Percentiles rank a stretch among this genome's conserved stretches.
Conservation (phyloP, 1,140 invertebrate species). For the Drosophila burlai region DNA sequence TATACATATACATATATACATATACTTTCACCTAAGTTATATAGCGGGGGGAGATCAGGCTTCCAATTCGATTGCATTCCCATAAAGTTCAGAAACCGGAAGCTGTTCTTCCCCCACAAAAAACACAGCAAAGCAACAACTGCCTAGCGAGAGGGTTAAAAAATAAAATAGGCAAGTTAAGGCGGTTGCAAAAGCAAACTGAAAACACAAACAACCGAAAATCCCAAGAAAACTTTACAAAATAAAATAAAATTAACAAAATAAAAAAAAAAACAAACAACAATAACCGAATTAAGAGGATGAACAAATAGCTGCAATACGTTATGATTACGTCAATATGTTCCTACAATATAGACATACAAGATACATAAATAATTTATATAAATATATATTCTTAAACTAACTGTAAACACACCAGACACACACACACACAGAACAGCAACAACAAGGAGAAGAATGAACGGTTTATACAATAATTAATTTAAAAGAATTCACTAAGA, state of each 20-base stretch:
- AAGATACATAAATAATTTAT: conserved; percentile 66
- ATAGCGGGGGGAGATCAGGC: not conserved
- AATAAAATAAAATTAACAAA: conserved; percentile 11
- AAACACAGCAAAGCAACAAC: conserved; percentile 25
- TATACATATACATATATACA: not conserved
- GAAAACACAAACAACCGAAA: conserved; percentile 19
- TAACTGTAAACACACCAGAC: conserved; percentile 53
- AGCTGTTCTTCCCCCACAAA: conserved; percentile 5
- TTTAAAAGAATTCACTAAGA: conserved; percentile 48
- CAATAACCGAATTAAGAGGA: conserved; percentile 37
- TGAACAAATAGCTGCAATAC: conserved; percentile 85
- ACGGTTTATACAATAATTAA: conserved; percentile 54
- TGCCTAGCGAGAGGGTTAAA: conserved; percentile 44
- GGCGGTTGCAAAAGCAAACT: conserved; percentile 20
- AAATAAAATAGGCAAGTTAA: conserved; percentile 11
- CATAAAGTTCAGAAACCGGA: not conserved
- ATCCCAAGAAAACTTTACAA: conserved; percentile 30
- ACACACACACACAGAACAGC: conserved; percentile 35
- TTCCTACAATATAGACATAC: conserved; percentile 85
- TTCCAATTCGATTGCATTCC: conserved; percentile 16
- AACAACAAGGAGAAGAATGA: conserved; percentile 16
- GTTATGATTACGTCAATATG: conserved; percentile 85
- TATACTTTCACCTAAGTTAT: conserved; percentile 34
- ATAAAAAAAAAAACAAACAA: conserved; percentile 1
- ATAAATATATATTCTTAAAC: conserved; percentile 76